Evolutionary conservation across 2,888 invertebrate genomes (phyloP), one percentile per base, ranked within the genome.

Genomic region (Ormyrus labotus): DNA sequence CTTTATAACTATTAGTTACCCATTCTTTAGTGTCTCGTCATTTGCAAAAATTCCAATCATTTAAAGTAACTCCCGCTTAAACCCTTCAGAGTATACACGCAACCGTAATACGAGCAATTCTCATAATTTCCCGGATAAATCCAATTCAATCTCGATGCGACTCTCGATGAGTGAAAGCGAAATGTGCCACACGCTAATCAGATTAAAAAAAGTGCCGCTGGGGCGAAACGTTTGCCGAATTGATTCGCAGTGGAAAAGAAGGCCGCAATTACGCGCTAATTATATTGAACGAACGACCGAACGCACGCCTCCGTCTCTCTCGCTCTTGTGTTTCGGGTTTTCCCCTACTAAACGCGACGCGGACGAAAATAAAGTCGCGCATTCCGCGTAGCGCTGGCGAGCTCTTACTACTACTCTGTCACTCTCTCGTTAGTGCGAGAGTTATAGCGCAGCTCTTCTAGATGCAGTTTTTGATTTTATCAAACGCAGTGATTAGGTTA

Each of bases 311-410:
- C 48, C 53, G 34, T 65, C 58, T 63, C 63, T 57, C 55, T 64
- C 68, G 5, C 55, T 76, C 53, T 51, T 73, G 34, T 34, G 34
- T 34, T 34, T 34, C 34, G 78, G 81, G 75, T 75, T 67, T 80
- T 80, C 76, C 65, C 75, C 73, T 77, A 60, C n/a, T 19, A 64
- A 34, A 34, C 60, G 68, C 55, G 53, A 34, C 48, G 6, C 70
- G 2, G 58, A 69, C 68, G 19, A 77, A 77, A 77, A 77, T 82
- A 74, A 58, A 60, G 67, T 69, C 55, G 68, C 67, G 67, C 57
- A 74, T 68, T 53, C 34, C 71, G 76, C 57, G 47, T 74, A 47
- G 11, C 47, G 45, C 63, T 63, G 8, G 63, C 58, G 6, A 10
- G 63, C 58, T 60, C 47, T 57, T 34, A 34, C 34, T 34, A 34